Conservation (phyloP, 1,140 invertebrate genomes). For the Ladona fulva region DNA sequence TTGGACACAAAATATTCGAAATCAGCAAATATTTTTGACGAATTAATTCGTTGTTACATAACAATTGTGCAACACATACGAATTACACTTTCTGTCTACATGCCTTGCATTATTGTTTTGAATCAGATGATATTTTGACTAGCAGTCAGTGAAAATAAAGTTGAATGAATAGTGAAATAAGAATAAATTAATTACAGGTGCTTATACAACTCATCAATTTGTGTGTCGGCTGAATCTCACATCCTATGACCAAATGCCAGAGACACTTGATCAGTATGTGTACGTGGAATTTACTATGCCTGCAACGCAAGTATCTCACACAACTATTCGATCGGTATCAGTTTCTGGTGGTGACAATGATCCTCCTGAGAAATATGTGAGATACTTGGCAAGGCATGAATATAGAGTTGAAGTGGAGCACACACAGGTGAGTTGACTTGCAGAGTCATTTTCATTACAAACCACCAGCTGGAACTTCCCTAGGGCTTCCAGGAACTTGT, state of each 20-base stretch:
- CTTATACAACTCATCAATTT: constrained; percentile 92
- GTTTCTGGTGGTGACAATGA: constrained; percentile 79
- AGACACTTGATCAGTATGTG: constrained; percentile 76
- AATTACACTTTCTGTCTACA: too few species aligned
- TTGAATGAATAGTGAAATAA: too few species aligned
- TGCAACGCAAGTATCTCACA: constrained; percentile 92
- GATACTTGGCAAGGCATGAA: constrained; percentile 92
- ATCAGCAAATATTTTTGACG: too few species aligned
- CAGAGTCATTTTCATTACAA: constrained; percentile 40
- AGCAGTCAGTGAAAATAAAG: too few species aligned
- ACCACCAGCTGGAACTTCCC: too few species aligned
- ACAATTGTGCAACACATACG: too few species aligned
- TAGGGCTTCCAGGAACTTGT: too few species aligned
- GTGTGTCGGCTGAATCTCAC: constrained; percentile 88
- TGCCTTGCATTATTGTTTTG: too few species aligned
- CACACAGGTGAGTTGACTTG: constrained; percentile 61
- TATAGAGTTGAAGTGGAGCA: constrained; percentile 86
- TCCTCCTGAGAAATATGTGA: constrained; percentile 96
- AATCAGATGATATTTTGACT: too few species aligned
- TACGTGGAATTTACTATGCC: constrained; percentile 99
- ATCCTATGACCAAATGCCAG: constrained; percentile 94
- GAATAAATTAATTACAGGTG: constrained; percentile 52
- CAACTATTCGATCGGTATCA: constrained; percentile 89
- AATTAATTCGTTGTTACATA: too few species aligned
- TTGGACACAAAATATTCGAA: too few species aligned